A percentile compares a stretch with the other conserved stretches of the same genome.
phyloP scores from a whole-genome alignment of 2,888 invertebrate genomes.

The Bimastos eiseni region DNA sequence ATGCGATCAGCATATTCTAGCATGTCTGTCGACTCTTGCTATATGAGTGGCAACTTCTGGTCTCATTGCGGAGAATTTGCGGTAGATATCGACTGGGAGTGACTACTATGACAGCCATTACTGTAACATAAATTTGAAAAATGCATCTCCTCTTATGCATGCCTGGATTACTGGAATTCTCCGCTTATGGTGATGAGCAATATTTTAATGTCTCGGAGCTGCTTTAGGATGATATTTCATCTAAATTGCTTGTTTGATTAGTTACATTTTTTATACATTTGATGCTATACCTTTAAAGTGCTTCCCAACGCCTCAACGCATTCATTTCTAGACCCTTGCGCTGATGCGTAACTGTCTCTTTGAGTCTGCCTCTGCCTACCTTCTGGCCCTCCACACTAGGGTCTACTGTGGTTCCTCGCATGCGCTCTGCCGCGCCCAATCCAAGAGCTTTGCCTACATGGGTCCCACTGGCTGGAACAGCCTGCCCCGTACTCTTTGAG shows the following conservation, averaged over 20 bases:
- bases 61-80: neutral
- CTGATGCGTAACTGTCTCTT: no score
- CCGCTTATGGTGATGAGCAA: neutral
- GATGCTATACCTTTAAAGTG: neutral
- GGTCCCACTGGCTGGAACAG: no score
- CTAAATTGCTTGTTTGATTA: no score
- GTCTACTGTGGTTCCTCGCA: no score
- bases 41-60: neutral
- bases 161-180: no score
- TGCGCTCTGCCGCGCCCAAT: no score
- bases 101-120: neutral
- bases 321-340: no score
- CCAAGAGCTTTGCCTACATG: no score
- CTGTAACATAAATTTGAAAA: neutral
- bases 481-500: no score
- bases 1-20: neutral
- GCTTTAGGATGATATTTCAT: neutral
- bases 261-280: neutral
- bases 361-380: no score
- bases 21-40: neutral
- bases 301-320: no score
- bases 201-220: neutral
- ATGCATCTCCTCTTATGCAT: neutral
- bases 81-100: neutral
- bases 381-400: no score